A percentile compares a stretch with the other conserved stretches of the same genome.
These are phyloP conservation scores for Eremobia ochroleuca DNA, from an alignment of 2,888 invertebrate species.

Conservation along the genomic window DNA sequence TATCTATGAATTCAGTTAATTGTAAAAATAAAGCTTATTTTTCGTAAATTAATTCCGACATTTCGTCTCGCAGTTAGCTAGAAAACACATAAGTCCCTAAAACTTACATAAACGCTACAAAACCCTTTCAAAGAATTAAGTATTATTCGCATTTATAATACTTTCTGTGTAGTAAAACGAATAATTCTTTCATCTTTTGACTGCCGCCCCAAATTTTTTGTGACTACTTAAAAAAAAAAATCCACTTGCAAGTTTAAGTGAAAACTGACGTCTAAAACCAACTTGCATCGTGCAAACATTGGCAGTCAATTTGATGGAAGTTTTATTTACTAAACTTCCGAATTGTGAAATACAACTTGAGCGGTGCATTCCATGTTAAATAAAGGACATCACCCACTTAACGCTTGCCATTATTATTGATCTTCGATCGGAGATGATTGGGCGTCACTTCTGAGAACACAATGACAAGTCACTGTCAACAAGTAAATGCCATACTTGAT, in stretches of 20 bases:
- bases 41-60: background rate
- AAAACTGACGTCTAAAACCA: background rate
- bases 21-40: background rate
- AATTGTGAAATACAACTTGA: background rate
- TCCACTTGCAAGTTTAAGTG: background rate
- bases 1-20: too few relatives aligned
- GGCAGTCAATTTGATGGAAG: background rate
- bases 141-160: background rate
- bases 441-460: background rate
- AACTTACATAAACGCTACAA: slow-evolving; percentile 2
- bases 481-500: background rate
- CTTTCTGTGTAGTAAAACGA: background rate
- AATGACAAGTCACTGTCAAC: background rate
- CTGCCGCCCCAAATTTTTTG: background rate
- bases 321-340: background rate
- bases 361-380: background rate
- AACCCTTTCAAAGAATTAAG: background rate
- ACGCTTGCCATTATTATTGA: background rate
- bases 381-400: background rate
- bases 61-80: background rate
- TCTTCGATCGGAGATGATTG: background rate
- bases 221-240: too few relatives aligned
- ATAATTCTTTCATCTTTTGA: background rate
- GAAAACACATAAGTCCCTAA: background rate
- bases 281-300: slow-evolving; percentile 11